These are phyloP conservation scores for Colius striatus DNA, from an alignment of 2,113 vertebrate species.

Conservation along the genomic window DNA sequence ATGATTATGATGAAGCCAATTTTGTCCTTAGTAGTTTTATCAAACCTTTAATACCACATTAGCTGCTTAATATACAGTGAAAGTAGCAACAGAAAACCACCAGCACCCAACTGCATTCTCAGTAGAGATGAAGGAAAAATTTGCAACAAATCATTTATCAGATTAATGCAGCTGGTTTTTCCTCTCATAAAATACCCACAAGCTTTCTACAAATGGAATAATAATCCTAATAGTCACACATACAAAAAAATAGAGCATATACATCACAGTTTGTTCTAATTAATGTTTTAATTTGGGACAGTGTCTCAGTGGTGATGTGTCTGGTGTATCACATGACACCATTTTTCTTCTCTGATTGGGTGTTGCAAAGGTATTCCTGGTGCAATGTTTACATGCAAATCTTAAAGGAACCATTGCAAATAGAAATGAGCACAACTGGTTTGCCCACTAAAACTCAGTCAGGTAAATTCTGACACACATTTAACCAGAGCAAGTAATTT, in stretches of 20 bases:
- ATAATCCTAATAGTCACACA: not conserved
- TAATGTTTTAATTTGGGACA: conserved; percentile 50
- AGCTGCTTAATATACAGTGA: conserved; percentile 69
- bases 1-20: conserved; percentile 6
- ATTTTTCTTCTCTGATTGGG: conserved; percentile 36
- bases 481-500: not conserved
- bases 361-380: not conserved
- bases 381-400: not conserved
- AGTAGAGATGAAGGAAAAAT: conserved; percentile 66
- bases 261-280: conserved; percentile 47
- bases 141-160: conserved; percentile 59
- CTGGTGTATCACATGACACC: conserved; percentile 26
- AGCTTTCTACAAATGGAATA: conserved; percentile 28
- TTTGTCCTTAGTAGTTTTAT: conserved; percentile 54
- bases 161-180: conserved; percentile 67
- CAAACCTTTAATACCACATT: conserved; percentile 66
- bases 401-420: conserved; percentile 30
- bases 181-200: conserved; percentile 31
- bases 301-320: not conserved
- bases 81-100: conserved; percentile 26
- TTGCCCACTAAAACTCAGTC: not conserved
- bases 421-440: not conserved
- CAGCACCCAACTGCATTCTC: not conserved
- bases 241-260: not conserved
- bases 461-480: not conserved